These are phyloP conservation scores for Psittacara wagleri DNA, from an alignment of 2,113 vertebrate species.

Conservation along the genomic window DNA sequence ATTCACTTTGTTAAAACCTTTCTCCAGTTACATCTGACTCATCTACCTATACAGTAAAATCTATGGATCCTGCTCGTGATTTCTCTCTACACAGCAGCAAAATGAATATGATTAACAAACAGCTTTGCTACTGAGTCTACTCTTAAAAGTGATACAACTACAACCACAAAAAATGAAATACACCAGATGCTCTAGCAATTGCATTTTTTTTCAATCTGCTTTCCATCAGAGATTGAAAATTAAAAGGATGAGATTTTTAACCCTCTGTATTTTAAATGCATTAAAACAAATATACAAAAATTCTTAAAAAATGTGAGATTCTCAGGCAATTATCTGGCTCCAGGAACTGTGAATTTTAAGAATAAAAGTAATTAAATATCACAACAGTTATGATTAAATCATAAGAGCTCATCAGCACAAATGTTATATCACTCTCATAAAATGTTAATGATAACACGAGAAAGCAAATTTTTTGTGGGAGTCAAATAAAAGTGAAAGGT, in stretches of 20 bases:
- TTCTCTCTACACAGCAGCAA: not conserved
- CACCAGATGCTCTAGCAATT: not conserved
- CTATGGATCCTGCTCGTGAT: not conserved
- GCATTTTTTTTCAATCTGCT: not conserved
- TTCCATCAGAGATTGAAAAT: not conserved
- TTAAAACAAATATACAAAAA: not conserved
- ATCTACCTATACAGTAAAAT: not conserved
- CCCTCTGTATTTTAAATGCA: not conserved
- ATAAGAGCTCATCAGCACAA: not conserved
- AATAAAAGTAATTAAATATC: not conserved
- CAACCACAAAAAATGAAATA: not conserved
- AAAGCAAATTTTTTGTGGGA: constrained; percentile 1
- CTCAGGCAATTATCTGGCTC: not conserved
- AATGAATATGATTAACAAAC: not conserved
- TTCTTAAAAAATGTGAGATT: not conserved
- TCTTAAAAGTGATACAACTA: not conserved
- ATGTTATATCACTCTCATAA: not conserved
- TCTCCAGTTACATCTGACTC: not conserved
- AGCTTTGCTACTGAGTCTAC: not conserved
- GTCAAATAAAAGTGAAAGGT: not conserved
- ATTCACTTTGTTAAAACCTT: not conserved
- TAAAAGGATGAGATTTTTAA: not conserved
- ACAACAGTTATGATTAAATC: not conserved
- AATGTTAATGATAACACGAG: not conserved
- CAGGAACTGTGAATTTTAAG: not conserved